Evolutionary conservation across 1,140 invertebrate genomes (phyloP).

Genomic region (Drosophila malerkotliana): DNA sequence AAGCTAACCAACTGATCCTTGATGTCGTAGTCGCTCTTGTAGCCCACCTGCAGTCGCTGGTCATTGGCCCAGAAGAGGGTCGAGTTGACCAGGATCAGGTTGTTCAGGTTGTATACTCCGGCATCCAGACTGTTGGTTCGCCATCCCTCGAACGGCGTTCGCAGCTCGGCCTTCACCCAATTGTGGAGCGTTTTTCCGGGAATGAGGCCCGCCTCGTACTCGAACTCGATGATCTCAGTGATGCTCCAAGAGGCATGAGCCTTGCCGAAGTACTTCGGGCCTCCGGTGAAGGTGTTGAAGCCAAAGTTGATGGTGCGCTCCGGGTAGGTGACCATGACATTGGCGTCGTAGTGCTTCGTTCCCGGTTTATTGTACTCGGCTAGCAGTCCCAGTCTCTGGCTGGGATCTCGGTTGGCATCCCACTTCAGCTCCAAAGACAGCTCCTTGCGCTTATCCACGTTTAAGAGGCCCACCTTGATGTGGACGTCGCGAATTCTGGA

Average conservation of each 20-base stretch:
- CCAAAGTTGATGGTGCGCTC: slow-evolving; percentile 88
- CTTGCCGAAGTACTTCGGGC: slow-evolving; percentile 84
- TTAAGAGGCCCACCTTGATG: slow-evolving; percentile 86
- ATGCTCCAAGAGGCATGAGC: slow-evolving; percentile 86
- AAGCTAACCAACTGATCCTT: slow-evolving; percentile 82
- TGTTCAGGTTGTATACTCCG: slow-evolving; percentile 72
- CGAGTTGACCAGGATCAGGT: slow-evolving; percentile 77
- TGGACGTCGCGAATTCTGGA: slow-evolving; percentile 89
- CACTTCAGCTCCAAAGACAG: slow-evolving; percentile 90
- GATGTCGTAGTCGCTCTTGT: slow-evolving; percentile 84
- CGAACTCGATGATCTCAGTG: slow-evolving; percentile 85
- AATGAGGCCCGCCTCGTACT: slow-evolving; percentile 82
- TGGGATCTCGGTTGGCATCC: slow-evolving; percentile 92
- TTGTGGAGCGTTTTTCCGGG: slow-evolving; percentile 84
- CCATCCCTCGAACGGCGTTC: slow-evolving; percentile 91
- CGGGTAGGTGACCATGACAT: slow-evolving; percentile 89
- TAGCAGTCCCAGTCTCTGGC: slow-evolving; percentile 84
- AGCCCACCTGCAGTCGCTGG: slow-evolving; percentile 85
- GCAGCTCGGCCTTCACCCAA: slow-evolving; percentile 85
- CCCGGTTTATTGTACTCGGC: slow-evolving; percentile 82
- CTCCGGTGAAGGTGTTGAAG: slow-evolving; percentile 84
- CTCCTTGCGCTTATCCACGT: slow-evolving; percentile 86
- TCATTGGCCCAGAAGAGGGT: slow-evolving; percentile 86
- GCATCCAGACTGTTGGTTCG: slow-evolving; percentile 87
- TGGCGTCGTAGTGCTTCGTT: slow-evolving; percentile 86